phyloP scores from a whole-genome alignment of 1,140 invertebrate genomes.

The Saccostrea echinata region DNA sequence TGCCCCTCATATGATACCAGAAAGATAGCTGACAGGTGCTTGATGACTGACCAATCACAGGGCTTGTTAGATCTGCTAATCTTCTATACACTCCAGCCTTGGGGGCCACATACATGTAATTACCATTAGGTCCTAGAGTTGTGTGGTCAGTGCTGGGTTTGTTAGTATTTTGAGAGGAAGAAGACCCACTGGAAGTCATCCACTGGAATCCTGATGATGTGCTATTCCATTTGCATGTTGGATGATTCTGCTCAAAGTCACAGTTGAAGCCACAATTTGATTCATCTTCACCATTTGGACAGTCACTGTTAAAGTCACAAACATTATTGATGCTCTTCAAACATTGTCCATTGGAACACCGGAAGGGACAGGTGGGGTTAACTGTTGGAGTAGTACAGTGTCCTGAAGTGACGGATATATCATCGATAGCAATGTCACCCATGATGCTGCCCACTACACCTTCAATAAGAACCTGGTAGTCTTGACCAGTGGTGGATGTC shows the following conservation, averaged over 20 bases:
- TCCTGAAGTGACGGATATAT: conserved; percentile 63
- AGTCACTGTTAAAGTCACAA: conserved; percentile 76
- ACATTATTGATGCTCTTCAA: conserved; percentile 61
- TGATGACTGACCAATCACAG: conserved; percentile 65
- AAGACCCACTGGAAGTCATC: conserved; percentile 57
- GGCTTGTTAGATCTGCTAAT: conserved; percentile 62
- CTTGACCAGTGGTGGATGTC: conserved; percentile 44
- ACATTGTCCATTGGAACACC: conserved; percentile 64
- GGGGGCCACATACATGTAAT: conserved; percentile 88
- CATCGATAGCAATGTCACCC: conserved; percentile 76
- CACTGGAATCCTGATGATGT: conserved; percentile 58
- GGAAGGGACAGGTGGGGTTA: conserved; percentile 58
- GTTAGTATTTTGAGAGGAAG: conserved; percentile 58
- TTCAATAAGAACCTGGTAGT: conserved; percentile 68
- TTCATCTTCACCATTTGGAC: conserved; percentile 74
- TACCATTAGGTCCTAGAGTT: conserved; percentile 66
- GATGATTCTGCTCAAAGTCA: conserved; percentile 68
- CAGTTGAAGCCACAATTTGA: conserved; percentile 70
- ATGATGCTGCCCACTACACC: conserved; percentile 63
- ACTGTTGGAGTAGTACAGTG: conserved; percentile 59
- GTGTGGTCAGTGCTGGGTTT: conserved; percentile 69
- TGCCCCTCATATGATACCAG: conserved; percentile 89
- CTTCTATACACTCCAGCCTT: conserved; percentile 55
- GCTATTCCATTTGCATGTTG: conserved; percentile 66
- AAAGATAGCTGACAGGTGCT: conserved; percentile 80